phyloP scores from a whole-genome alignment of 2,797 vertebrate genomes.

The Pangasius sanitwongsei region DNA sequence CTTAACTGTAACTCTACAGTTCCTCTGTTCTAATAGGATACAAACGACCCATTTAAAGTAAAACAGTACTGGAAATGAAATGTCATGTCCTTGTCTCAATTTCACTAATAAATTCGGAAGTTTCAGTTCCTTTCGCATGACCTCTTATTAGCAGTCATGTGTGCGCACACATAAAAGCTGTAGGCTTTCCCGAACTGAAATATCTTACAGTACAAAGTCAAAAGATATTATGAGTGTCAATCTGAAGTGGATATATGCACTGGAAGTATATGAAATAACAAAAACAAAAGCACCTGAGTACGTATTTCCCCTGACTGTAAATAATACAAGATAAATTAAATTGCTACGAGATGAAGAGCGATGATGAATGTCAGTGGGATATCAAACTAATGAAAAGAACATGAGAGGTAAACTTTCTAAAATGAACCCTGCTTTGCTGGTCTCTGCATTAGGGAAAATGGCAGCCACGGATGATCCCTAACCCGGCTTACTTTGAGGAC shows the following conservation, averaged over 20 bases:
- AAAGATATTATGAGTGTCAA: not conserved
- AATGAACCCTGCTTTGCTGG: not conserved
- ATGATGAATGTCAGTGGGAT: not conserved
- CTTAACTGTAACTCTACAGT: not conserved
- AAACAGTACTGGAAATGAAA: not conserved
- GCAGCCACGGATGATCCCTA: slow-evolving; percentile 55
- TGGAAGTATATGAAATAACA: not conserved
- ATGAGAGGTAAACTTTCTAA: not conserved
- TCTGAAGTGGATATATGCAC: not conserved
- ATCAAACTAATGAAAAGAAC: not conserved
- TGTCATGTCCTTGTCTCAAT: not conserved
- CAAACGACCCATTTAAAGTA: not conserved
- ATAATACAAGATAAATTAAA: not conserved
- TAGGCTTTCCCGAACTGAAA: not conserved
- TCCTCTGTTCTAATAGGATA: not conserved
- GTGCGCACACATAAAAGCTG: not conserved
- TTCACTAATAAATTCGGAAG: not conserved
- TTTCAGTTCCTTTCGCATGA: not conserved
- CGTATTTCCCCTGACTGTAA: not conserved
- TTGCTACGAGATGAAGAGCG: not conserved
- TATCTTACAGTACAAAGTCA: not conserved
- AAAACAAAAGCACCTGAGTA: not conserved
- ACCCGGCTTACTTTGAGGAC: slow-evolving; percentile 59
- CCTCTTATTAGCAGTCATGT: not conserved
- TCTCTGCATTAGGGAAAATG: slow-evolving; percentile 56